These are phyloP conservation scores for Tetragonula clypearis DNA, from an alignment of 1,140 invertebrate species.

Conservation along the genomic window DNA sequence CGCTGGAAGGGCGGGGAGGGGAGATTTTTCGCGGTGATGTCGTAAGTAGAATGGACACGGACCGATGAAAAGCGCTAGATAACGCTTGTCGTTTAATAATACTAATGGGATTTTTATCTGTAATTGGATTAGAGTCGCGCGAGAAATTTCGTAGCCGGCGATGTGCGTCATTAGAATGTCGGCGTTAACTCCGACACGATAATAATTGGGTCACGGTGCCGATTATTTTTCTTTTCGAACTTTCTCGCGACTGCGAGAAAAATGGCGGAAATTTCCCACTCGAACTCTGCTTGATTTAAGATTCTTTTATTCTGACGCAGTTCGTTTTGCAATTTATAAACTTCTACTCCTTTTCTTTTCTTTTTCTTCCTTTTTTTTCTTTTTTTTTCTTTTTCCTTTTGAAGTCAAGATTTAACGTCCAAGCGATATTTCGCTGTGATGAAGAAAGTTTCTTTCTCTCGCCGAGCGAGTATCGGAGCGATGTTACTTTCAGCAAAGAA, in stretches of 20 bases:
- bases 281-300: not conserved
- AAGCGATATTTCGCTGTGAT: no score
- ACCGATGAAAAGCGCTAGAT: slow-evolving; percentile 6
- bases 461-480: no score
- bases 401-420: no score
- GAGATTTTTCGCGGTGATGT: slow-evolving; percentile 10
- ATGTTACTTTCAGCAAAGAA: no score
- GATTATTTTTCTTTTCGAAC: not conserved
- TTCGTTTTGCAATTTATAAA: not conserved
- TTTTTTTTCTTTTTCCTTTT: no score
- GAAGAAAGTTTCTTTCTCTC: no score
- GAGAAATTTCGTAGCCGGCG: not conserved
- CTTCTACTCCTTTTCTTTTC: not conserved
- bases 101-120: slow-evolving; percentile 47
- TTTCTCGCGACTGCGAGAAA: no score
- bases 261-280: no score
- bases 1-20: no score
- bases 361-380: no score
- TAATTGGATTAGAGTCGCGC: slow-evolving; percentile 25
- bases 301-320: not conserved
- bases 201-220: slow-evolving; percentile 3
- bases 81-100: slow-evolving; percentile 22
- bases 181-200: not conserved
- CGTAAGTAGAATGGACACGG: slow-evolving; percentile 12
- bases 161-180: slow-evolving; percentile 24